These are phyloP conservation scores for Idaea dimidiata DNA, from an alignment of 2,888 invertebrate genomes.

Conservation along the genomic window DNA sequence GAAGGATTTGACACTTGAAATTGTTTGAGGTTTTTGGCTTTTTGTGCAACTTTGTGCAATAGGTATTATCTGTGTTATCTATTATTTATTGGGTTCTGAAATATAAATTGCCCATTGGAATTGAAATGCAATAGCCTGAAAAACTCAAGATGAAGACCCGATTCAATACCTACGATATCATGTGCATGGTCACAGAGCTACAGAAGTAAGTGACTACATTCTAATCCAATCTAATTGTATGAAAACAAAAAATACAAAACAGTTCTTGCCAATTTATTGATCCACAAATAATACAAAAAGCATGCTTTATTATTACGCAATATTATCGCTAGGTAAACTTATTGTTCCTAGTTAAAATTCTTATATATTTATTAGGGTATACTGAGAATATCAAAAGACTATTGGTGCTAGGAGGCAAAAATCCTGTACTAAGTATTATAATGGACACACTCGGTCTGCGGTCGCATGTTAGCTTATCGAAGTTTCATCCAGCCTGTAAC, in stretches of 20 bases:
- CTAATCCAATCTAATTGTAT: not conserved
- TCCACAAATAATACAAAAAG: not conserved
- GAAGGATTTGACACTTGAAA: too few relatives aligned
- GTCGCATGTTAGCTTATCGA: not conserved
- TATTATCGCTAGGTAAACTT: conserved; percentile 4
- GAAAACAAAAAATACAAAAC: not conserved
- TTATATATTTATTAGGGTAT: not conserved
- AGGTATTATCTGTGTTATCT: not conserved
- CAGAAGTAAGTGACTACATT: conserved; percentile 83
- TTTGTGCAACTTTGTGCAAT: not conserved
- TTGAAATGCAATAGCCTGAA: not conserved
- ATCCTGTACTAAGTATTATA: too few relatives aligned
- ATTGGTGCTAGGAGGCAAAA: too few relatives aligned
- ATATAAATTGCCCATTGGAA: not conserved
- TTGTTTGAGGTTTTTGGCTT: too few relatives aligned
- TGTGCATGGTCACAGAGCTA: conserved; percentile 92
- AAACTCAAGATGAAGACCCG: conserved; percentile 90
- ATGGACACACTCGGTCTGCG: not conserved
- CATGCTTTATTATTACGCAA: not conserved
- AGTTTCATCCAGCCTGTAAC: not conserved
- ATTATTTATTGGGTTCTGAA: not conserved
- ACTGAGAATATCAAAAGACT: too few relatives aligned
- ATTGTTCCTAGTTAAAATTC: conserved; percentile 3
- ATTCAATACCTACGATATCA: conserved; percentile 95
- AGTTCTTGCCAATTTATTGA: not conserved